Evolutionary conservation across 2,113 vertebrate genomes (phyloP), one percentile per base, ranked within the genome.

Genomic region (Scomber japonicus): DNA sequence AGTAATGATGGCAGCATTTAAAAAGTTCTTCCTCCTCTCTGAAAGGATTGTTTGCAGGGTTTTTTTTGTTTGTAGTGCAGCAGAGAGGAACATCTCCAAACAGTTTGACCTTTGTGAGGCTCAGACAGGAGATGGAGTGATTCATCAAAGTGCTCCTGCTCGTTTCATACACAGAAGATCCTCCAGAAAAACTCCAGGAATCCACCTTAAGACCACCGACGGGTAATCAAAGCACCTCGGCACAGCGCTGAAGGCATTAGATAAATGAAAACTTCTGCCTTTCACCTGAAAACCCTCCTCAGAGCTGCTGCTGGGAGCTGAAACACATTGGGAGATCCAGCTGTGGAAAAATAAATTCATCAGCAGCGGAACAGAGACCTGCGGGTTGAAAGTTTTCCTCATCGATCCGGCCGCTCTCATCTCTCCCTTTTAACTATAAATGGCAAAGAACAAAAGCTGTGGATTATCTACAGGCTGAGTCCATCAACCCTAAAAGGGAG

Each of bases 401-500:
- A 84, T 88, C 81, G 63, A 86, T 88, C 88, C 73, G 60, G 7
- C 45, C 5, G 8, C 71, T 76, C 81, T 85, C 83, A 74, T 88
- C 74, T 67, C 49, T 72, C 46, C 30, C 71, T 88, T 88, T 82
- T 82, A 79, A 77, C 84, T 91, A 89, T 85, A 91, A 90, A 91
- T 85, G 90, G 88, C 63, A 80, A 90, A 75, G 76, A 81, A 86
- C 57, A 79, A 70, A 84, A 69, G 67, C 78, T 5, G 53, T 17
- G 75, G 78, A 82, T 80, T 65, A 78, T 84, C 68, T 75, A 46
- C 51, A 21, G 75, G 71, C 35, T 7, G 50, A 53, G 75, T 50
- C 50, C 63, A 50, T 75, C 48, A n/a, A 61, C 71, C 82, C 71
- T 66, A 82, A 82, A 82, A 88, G 85, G 90, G 81, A 87, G 55